phyloP scores from a whole-genome alignment of 1,140 invertebrate genomes.

The Eubasilissa regina region DNA sequence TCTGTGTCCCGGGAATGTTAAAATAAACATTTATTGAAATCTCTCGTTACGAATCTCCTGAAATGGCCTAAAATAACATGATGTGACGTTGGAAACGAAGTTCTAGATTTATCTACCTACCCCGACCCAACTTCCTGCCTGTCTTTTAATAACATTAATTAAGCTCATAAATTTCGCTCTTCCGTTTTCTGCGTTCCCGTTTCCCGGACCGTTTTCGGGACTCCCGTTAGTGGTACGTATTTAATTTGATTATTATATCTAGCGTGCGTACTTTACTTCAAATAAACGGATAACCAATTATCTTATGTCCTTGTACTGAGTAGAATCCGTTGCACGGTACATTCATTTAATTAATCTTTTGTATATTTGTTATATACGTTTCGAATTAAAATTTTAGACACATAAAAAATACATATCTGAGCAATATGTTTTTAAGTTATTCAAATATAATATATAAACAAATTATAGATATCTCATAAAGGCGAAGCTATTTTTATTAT shows the following conservation, averaged over 20 bases:
- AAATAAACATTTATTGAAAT: conserved; percentile 18
- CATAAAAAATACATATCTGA: no score
- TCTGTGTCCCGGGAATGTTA: no score
- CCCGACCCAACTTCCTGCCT: neutral
- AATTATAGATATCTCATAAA: no score
- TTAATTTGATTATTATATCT: neutral
- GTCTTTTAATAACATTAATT: conserved; percentile 31
- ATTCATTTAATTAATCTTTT: no score
- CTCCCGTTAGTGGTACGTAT: neutral
- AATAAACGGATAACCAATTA: neutral
- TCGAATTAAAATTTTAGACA: no score
- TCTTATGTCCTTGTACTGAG: no score
- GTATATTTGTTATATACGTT: no score
- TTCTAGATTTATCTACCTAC: neutral
- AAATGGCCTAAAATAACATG: conserved; percentile 7
- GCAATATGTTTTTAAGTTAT: no score
- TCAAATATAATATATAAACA: no score
- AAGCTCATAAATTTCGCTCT: conserved; percentile 19
- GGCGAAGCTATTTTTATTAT: no score
- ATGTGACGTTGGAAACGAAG: neutral
- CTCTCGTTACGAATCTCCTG: neutral
- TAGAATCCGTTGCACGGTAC: no score
- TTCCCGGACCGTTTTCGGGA: neutral
- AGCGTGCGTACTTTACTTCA: neutral
- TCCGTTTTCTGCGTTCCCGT: conserved; percentile 4